Evolutionary conservation across 2,888 invertebrate species (phyloP).

Genomic region (Platerodrilus igneus): DNA sequence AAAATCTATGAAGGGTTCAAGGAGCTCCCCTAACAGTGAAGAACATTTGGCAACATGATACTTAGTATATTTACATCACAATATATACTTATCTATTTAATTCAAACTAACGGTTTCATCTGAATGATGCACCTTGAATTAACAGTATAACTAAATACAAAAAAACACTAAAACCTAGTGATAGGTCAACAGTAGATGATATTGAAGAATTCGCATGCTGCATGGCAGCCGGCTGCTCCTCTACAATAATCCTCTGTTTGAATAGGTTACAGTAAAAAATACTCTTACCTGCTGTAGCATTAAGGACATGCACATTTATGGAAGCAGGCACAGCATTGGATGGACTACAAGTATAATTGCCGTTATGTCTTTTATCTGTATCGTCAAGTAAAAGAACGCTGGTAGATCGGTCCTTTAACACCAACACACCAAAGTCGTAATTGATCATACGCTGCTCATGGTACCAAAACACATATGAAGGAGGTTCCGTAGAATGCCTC

Average conservation of each 20-base stretch:
- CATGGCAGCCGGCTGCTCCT: constrained; percentile 71
- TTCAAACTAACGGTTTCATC: too few relatives aligned
- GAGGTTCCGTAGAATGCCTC: constrained; percentile 54
- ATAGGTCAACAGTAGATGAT: constrained; percentile 25
- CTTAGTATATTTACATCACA: too few relatives aligned
- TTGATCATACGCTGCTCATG: constrained; percentile 60
- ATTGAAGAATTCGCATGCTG: constrained; percentile 60
- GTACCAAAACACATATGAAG: constrained; percentile 59
- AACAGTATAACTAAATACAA: constrained; percentile 31
- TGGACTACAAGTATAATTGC: constrained; percentile 68
- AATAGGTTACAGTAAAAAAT: too few relatives aligned
- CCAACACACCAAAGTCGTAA: constrained; percentile 55
- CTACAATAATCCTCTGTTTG: constrained; percentile 46
- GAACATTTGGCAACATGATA: too few relatives aligned
- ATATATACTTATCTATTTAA: too few relatives aligned
- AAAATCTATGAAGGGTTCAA: too few relatives aligned
- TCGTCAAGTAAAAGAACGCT: constrained; percentile 66
- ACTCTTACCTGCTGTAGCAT: constrained; percentile 55
- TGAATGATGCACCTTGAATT: constrained; percentile 34
- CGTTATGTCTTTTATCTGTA: constrained; percentile 58
- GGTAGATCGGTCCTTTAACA: constrained; percentile 54
- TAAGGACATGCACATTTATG: constrained; percentile 65
- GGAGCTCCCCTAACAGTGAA: too few relatives aligned
- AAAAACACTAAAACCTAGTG: constrained; percentile 34
- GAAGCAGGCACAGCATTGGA: constrained; percentile 62